A percentile compares a stretch with the other conserved stretches of the same genome.
Conservation (phyloP, 2,888 invertebrate species). For the Orthosia gracilis region DNA sequence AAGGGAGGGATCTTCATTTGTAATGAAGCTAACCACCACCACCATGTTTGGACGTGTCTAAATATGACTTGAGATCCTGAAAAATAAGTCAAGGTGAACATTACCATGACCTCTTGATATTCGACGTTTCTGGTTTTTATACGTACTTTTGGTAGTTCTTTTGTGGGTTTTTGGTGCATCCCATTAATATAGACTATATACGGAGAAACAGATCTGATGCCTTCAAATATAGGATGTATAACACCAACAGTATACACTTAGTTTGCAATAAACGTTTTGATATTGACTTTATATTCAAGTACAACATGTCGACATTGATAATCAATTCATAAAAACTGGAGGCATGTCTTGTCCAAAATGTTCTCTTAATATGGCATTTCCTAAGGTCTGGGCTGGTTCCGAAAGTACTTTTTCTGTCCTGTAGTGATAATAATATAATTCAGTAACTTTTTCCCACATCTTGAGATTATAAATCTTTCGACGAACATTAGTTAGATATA, state of each 20-base stretch:
- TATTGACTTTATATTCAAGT: constrained; percentile 69
- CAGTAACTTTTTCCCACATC: constrained; percentile 68
- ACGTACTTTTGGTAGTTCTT: constrained; percentile 67
- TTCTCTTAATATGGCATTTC: constrained; percentile 34
- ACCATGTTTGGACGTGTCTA: constrained; percentile 76
- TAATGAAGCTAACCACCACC: no score
- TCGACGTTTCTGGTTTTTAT: background rate
- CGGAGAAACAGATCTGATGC: constrained; percentile 70
- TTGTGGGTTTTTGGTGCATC: constrained; percentile 63
- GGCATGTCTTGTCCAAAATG: constrained; percentile 66
- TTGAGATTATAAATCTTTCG: constrained; percentile 66
- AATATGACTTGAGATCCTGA: constrained; percentile 74
- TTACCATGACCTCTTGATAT: background rate
- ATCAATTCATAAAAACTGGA: constrained; percentile 58
- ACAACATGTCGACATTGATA: constrained; percentile 70
- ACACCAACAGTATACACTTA: no score
- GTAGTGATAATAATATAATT: constrained; percentile 57
- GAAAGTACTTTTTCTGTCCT: background rate
- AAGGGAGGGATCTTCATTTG: constrained; percentile 73
- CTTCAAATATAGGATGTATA: constrained; percentile 71
- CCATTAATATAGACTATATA: constrained; percentile 71
- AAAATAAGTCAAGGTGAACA: constrained; percentile 32
- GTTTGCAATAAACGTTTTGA: no score
- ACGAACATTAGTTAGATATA: constrained; percentile 63
- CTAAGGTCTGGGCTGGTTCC: constrained; percentile 15